phyloP scores from a whole-genome alignment of 2,797 vertebrate species.

The Labeo calbasu region DNA sequence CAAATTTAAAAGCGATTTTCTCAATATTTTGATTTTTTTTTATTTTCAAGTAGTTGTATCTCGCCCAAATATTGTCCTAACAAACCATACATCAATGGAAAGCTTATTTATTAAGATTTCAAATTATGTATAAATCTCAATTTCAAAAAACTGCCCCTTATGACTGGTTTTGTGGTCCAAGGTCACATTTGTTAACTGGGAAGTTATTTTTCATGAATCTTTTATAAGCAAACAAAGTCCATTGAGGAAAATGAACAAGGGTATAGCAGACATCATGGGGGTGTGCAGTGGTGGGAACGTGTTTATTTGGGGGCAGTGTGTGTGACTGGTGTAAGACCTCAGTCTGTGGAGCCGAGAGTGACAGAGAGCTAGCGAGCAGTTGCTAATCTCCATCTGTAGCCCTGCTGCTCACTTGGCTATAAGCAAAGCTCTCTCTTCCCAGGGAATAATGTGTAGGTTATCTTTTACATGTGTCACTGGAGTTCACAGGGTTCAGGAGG shows the following conservation, averaged over 20 bases:
- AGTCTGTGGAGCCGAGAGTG: constrained; percentile 45
- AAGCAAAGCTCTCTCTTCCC: constrained; percentile 39
- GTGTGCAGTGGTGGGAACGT: constrained; percentile 21
- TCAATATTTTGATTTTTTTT: no score
- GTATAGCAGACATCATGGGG: constrained; percentile 55
- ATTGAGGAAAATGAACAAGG: constrained; percentile 6
- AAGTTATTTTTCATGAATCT: neutral
- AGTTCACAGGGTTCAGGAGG: constrained; percentile 20
- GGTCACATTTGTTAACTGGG: neutral
- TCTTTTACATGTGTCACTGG: constrained; percentile 13
- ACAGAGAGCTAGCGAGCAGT: constrained; percentile 46
- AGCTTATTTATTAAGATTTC: no score
- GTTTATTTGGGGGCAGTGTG: constrained; percentile 16
- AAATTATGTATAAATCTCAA: no score
- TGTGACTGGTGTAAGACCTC: constrained; percentile 56
- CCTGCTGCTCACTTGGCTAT: constrained; percentile 64
- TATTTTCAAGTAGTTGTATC: no score
- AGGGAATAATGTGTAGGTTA: constrained; percentile 18
- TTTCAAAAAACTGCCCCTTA: no score
- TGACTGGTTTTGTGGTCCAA: no score
- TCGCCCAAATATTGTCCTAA: no score
- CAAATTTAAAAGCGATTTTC: no score
- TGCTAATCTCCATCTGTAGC: constrained; percentile 59
- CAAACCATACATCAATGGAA: no score
- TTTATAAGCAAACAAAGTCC: neutral